Percentiles rank a stretch among this genome's conserved stretches.
Conservation (phyloP, 2,797 vertebrate species). For the Austrolebias charrua region DNA sequence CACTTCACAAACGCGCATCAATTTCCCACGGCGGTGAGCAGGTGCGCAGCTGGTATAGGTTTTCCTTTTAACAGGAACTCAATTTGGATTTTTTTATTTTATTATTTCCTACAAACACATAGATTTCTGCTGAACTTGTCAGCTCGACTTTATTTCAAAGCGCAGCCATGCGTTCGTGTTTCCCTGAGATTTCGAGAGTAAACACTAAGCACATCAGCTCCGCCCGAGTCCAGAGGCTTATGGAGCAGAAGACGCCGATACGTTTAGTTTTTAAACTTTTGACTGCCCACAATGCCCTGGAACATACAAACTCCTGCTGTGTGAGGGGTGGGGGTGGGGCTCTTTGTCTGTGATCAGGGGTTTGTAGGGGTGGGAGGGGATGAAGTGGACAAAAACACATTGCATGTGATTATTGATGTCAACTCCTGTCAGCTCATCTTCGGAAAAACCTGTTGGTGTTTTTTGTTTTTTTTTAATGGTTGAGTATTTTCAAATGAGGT, state of each 20-base stretch:
- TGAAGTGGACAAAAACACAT: conserved; percentile 76
- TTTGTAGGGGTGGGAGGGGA: conserved; percentile 51
- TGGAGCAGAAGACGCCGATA: conserved; percentile 29
- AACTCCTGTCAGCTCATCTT: conserved; percentile 77
- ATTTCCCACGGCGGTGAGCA: not conserved
- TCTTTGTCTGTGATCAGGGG: not conserved
- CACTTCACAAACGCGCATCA: not conserved
- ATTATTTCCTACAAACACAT: not conserved
- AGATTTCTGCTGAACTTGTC: not conserved
- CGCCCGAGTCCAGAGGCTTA: conserved; percentile 33
- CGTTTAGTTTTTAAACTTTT: conserved; percentile 50
- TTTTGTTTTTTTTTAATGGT: conserved; percentile 81
- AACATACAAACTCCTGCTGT: conserved; percentile 27
- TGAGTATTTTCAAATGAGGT: conserved; percentile 79
- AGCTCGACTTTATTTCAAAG: not conserved
- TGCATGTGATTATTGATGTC: conserved; percentile 84
- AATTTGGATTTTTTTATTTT: not conserved
- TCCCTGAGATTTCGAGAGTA: conserved; percentile 31
- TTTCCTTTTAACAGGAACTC: conserved; percentile 7
- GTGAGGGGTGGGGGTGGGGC: conserved; percentile 23
- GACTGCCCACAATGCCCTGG: conserved; percentile 31
- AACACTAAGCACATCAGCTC: conserved; percentile 45
- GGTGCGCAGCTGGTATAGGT: conserved; percentile 1
- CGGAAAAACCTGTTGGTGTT: conserved; percentile 75
- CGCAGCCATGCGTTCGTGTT: not conserved